Base-by-base conservation (phyloP, 2,888 invertebrate species). In the Automeris io region DNA sequence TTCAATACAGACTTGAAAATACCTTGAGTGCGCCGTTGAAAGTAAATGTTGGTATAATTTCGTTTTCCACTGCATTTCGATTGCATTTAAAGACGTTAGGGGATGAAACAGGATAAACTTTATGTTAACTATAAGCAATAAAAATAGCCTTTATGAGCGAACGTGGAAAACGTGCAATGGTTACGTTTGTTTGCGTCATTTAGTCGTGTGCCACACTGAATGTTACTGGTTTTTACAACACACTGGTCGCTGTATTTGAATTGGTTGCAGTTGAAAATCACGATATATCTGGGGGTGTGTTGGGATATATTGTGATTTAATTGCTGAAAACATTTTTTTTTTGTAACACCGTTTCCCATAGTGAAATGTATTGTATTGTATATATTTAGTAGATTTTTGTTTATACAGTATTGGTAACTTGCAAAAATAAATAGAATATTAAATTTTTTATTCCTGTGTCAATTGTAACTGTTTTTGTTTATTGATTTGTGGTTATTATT, bases 141-240 rank as follows among this genome's bases (percentile, higher is more conserved):
- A 85, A 83, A 85, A 82, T 81, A 70, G 76, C 78, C 79, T 83
- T 83, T 82, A 85, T 75, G 77, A 75, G 75, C 69, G 73, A 79
- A 82, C 83, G 82, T 82, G 83, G 76, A 79, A 73, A 79, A 82
- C 83, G 82, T 82, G 83, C 75, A 79, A 79, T 81, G 76, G 71
- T 70, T 80, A 70, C 70, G 71, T 68, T 70, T 75, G 69, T 69
- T 62, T 65, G 69, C 62, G 58, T 71, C 69, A 68, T 62, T 70
- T 62, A 50, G 56, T 60, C 51, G 51, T 48, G 60, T 70, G 65
- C 51, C 56, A 49, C 55, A 54, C 55, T 57, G 61, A 61, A 61
- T 65, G 60, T 54, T 49, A 60, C 46, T 45, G 46, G 52, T 52
- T 54, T 64, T 51, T 59, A 59, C 51, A 48, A 29, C 29, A n/a